Evolutionary conservation across 1,140 invertebrate genomes (phyloP), one percentile per base, ranked within the genome.

Genomic region (Macrostomum lignano): DNA sequence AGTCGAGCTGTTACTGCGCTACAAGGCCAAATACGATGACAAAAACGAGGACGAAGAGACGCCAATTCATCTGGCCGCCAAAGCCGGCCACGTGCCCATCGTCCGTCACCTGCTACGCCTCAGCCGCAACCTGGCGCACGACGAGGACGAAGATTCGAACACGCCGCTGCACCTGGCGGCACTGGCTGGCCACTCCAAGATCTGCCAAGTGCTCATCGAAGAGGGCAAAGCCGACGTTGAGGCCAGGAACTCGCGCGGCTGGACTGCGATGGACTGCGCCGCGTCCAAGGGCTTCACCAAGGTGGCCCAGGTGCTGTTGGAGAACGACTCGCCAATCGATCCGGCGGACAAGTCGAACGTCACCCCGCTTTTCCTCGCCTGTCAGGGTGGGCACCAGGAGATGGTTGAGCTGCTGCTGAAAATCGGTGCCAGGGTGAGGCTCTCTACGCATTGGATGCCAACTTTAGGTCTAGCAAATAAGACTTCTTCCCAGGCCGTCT

Each of bases 71-170:
- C 43, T 62, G 7, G 60, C 60, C 28, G 54, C 58, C 17, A 50
- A 52, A 33, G 44, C 45, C 40, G 60, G 61, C 2, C n/a, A n/a
- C 47, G 53, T 39, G 52, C 51, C 25, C 52, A 51, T 58, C 61
- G 43, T 43, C 46, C 41, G 29, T 35, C 17, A 25, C 14, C 13
- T 74, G 2, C 29, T 33, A 7, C 63, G 65, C 17, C 14, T 25
- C 20, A 21, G 3, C 15, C 3, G 19, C 14, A 34, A 21, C 14
- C 42, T 55, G 17, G 46, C 60, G 2, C 55, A 51, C 41, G 48
- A 58, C 38, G 60, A 63, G 44, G 75, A 82, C 51, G 67, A 70
- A 45, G 64, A 63, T 32, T 75, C 73, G 0, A 59, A 63, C 43
- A 62, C 61, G 7, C 46, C 61, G 2, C 44, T 63, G 1, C 61